These are phyloP conservation scores for Gymnosoma rotundatum DNA, from an alignment of 2,888 invertebrate genomes.

Conservation along the genomic window DNA sequence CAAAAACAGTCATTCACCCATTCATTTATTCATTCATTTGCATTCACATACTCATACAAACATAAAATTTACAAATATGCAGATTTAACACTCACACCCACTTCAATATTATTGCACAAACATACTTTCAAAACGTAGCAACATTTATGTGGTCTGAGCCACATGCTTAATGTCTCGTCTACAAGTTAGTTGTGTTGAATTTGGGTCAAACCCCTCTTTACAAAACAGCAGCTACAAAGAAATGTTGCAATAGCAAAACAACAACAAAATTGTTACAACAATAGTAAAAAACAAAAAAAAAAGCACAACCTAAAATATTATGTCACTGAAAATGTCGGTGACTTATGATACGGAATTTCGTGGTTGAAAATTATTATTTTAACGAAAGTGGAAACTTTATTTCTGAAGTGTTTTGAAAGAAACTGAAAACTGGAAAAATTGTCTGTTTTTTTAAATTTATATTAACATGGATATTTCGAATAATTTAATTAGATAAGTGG, in stretches of 20 bases:
- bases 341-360: constrained; percentile 48
- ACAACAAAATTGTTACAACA: constrained; percentile 29
- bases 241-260: not conserved
- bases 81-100: constrained; percentile 23
- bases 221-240: no score
- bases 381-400: constrained; percentile 35
- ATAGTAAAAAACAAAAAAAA: constrained; percentile 4
- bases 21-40: constrained; percentile 23
- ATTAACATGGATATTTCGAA: no score
- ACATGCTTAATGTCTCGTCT: constrained; percentile 69
- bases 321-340: constrained; percentile 69
- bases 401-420: no score
- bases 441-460: no score
- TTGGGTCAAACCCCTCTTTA: constrained; percentile 65
- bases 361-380: constrained; percentile 53
- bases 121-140: constrained; percentile 36
- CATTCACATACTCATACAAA: constrained; percentile 15
- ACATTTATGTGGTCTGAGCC: constrained; percentile 61
- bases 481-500: no score
- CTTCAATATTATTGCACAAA: not conserved
- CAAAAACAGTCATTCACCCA: constrained; percentile 37
- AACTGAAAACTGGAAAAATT: no score
- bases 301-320: constrained; percentile 48
- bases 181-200: constrained; percentile 56
- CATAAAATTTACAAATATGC: not conserved